Base-by-base conservation (phyloP, 2,113 vertebrate genomes). In the Psilopogon haemacephalus region DNA sequence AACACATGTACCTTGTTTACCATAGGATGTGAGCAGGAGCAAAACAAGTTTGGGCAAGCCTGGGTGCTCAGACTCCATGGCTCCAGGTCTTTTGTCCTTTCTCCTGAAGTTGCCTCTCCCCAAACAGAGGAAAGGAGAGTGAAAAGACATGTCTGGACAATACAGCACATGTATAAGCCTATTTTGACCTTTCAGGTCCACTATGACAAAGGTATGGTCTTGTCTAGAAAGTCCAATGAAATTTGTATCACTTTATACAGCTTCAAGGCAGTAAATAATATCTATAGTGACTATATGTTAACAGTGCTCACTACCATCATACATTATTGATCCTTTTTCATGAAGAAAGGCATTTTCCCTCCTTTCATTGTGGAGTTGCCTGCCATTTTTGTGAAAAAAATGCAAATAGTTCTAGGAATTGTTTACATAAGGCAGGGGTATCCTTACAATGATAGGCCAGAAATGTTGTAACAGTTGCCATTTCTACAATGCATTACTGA, bases 371-470 rank as follows among this genome's bases (percentile, higher is more conserved):
- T 21, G 1, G 71, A 30, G 16, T 8, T 88, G 35, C 75, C 54
- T 90, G 80, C 70, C 76, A 80, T n/a, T 64, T 90, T 65, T 72
- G 46, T 78, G 42, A 80, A 90, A 91, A 91, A 89, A 44, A 44
- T 83, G n/a, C 48, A 64, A 93, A 60, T 88, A 88, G 18, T 52
- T 84, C 16, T 64, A 90, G 72, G 50, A 90, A 81, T 84, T 80
- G 32, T 92, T 92, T 93, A 63, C 32, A 42, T 59, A 80, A 86
- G 52, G 48, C 69, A 70, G 69, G 65, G 59, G 6, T 81, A 56
- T 77, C 32, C 37, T 75, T 88, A 70, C 15, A 78, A 50, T 88
- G 23, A 63, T n/a, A 65, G 52, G 26, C 40, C 91, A 28, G 69
- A 90, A 88, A 52, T 86, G 52, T 65, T 56, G 18, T 80, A 88